Evolutionary conservation across 2,888 invertebrate genomes (phyloP).

Genomic region (Anorthoa munda): DNA sequence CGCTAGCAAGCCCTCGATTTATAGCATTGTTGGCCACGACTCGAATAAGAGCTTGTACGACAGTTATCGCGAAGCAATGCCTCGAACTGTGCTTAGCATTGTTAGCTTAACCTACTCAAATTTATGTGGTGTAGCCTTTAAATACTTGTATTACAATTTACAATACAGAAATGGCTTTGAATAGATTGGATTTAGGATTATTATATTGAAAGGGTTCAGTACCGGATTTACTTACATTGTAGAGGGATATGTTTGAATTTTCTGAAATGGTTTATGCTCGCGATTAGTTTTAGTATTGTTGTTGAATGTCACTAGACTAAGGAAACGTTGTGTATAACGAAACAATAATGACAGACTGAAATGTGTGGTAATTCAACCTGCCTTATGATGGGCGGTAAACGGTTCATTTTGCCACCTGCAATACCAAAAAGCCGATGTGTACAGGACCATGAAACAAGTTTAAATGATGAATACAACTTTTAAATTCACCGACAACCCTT

Average conservation of each 20-base stretch:
- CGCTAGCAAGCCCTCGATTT: constrained; percentile 82
- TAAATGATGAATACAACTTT: neutral
- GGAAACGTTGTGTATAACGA: neutral
- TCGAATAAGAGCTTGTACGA: constrained; percentile 84
- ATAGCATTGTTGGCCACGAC: constrained; percentile 79
- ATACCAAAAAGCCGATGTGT: neutral
- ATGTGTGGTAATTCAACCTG: neutral
- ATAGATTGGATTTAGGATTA: constrained; percentile 62
- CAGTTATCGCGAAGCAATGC: constrained; percentile 85
- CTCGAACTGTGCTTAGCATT: constrained; percentile 77
- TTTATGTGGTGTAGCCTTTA: constrained; percentile 78
- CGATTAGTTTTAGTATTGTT: constrained; percentile 9
- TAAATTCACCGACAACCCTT: neutral
- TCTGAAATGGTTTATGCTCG: constrained; percentile 15
- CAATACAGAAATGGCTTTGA: constrained; percentile 66
- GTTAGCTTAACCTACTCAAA: constrained; percentile 75
- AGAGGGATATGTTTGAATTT: constrained; percentile 32
- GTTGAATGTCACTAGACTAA: constrained; percentile 4
- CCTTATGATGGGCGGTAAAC: neutral
- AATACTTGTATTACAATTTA: constrained; percentile 75
- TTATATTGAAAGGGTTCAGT: constrained; percentile 59
- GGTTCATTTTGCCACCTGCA: neutral
- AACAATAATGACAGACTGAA: neutral
- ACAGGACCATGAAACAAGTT: neutral
- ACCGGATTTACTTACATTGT: constrained; percentile 40